Conservation (phyloP, 2,888 invertebrate genomes). For the Tyria jacobaeae region DNA sequence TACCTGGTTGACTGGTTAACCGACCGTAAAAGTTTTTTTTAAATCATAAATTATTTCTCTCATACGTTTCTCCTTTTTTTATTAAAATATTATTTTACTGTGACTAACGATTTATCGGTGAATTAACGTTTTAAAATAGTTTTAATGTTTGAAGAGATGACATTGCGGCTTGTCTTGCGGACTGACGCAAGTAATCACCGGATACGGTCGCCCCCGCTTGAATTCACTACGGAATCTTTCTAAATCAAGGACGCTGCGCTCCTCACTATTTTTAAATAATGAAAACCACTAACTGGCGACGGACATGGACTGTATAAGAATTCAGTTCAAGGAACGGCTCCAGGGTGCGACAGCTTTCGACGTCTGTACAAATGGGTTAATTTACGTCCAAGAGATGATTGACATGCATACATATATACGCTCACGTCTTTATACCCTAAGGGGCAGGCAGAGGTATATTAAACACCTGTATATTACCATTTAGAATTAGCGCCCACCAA, state of each 20-base stretch:
- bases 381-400: too few relatives aligned
- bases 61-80: not conserved
- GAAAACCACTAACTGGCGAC: not conserved
- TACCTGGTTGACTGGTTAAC: not conserved
- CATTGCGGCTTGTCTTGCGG: not conserved
- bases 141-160: not conserved
- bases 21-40: not conserved
- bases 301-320: too few relatives aligned
- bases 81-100: not conserved
- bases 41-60: not conserved
- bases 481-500: too few relatives aligned
- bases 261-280: not conserved
- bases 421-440: too few relatives aligned
- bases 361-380: too few relatives aligned
- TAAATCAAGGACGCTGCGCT: too few relatives aligned
- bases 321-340: too few relatives aligned
- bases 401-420: too few relatives aligned
- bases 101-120: too few relatives aligned
- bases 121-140: not conserved
- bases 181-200: not conserved
- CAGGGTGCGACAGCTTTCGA: too few relatives aligned
- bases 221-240: not conserved
- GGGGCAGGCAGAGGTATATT: too few relatives aligned
- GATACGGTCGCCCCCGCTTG: not conserved
- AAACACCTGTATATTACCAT: too few relatives aligned